Conservation (phyloP, 2,888 invertebrate species). For the Podabrus alpinus region DNA sequence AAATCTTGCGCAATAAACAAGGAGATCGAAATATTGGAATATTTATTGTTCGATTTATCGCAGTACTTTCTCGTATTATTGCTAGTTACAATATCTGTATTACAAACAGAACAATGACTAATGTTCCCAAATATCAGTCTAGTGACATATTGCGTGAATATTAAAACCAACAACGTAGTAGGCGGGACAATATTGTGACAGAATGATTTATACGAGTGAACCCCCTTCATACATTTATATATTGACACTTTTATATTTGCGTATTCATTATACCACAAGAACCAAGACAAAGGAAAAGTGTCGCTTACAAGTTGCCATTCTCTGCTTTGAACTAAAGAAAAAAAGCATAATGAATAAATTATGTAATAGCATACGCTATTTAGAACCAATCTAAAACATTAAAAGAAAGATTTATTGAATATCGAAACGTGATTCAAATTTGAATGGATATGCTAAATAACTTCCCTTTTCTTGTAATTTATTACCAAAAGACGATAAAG, state of each 20-base stretch:
- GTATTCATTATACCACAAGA: conserved; percentile 12
- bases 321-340: not conserved
- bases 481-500: not conserved
- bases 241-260: conserved; percentile 31
- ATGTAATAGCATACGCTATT: not conserved
- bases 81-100: conserved; percentile 25
- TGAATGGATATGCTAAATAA: not conserved
- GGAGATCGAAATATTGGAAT: not conserved
- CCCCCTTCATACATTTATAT: conserved; percentile 28
- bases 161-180: conserved; percentile 29
- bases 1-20: not conserved
- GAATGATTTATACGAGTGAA: conserved; percentile 30
- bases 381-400: not conserved
- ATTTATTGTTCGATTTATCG: not conserved
- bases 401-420: not conserved
- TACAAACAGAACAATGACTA: conserved; percentile 28
- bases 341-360: not conserved
- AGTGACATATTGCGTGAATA: conserved; percentile 32
- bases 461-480: not conserved
- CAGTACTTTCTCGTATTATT: conserved; percentile 2
- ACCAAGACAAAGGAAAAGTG: not conserved
- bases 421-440: not conserved
- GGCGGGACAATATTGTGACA: conserved; percentile 31
- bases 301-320: not conserved
- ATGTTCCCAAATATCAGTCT: conserved; percentile 30